Evolutionary conservation across 2,113 vertebrate genomes (phyloP), one percentile per base, ranked within the genome.

Genomic region (Mus spicilegus): DNA sequence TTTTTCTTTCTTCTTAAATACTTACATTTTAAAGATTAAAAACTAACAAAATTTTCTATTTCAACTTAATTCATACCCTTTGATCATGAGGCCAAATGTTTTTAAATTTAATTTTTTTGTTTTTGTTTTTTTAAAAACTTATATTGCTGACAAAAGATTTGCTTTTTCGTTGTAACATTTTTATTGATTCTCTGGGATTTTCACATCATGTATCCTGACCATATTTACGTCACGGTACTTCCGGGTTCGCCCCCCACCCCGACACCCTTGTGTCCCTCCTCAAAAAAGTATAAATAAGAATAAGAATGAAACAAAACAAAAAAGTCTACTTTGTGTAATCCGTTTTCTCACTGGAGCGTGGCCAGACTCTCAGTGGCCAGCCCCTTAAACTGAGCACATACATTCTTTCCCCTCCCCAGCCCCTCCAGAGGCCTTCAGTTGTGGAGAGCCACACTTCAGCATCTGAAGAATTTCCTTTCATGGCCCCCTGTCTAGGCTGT

Each of bases 1-100:
- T 92, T 46, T 76, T 90, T 82, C 73, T 67, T 84, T 33, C 28
- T 86, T 86, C 39, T 85, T 65, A 88, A 89, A 86, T 89, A 84
- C 4, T 73, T 51, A 93, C 46, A n/a, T 67, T 82, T 90, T 70
- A 92, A 87, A 95, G 30, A 36, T 88, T 90, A 95, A 94, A 97
- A 95, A 90, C 65, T 42, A 70, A 14, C 28, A 70, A 22, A 51
- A 11, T 58, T 91, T 56, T 58, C 72, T 78, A 73, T 85, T 96
- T 92, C 19, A 39, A 85, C 39, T 95, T 91, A 94, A 89, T 93
- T 88, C 63, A 81, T 56, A 54, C 19, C 3, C 46, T 96, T 95
- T 96, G 75, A 67, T 93, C 20, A 92, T 90, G 89, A 58, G 24
- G 33, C 2, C 42, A 88, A 90, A 82, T 75, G 17, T 42, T 5